Percentiles rank a stretch among this genome's conserved stretches.
Conservation (phyloP, 1,140 invertebrate species). For the Micrasema minimum region DNA sequence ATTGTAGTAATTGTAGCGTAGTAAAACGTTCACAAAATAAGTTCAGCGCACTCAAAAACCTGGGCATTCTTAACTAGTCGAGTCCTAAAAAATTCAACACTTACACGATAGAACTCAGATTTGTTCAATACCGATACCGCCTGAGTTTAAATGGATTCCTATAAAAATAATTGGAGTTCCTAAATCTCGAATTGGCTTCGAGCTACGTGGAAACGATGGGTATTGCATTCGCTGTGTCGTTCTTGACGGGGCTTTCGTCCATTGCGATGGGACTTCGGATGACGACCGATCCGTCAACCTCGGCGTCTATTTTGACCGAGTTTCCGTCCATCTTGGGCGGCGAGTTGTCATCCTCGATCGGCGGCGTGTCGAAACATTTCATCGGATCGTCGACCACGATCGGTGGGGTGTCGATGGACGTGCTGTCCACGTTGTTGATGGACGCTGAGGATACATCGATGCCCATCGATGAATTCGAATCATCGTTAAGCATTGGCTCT, state of each 20-base stretch:
- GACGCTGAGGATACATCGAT: conserved; percentile 15
- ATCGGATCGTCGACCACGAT: neutral
- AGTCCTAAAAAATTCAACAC: no score
- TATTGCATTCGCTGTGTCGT: conserved; percentile 7
- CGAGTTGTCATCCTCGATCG: neutral
- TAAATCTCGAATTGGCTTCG: no score
- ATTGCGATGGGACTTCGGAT: neutral
- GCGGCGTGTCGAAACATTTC: neutral
- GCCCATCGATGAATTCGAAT: conserved; percentile 47
- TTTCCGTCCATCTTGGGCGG: neutral
- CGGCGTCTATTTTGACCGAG: neutral
- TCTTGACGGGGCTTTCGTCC: conserved; percentile 6
- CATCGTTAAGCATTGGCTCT: conserved; percentile 42
- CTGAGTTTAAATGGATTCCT: no score
- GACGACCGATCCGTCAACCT: neutral
- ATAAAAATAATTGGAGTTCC: no score
- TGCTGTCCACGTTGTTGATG: neutral
- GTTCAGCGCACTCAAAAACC: no score
- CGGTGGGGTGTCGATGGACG: neutral
- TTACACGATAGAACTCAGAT: no score
- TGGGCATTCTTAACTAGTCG: no score
- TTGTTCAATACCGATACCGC: no score
- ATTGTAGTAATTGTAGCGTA: no score
- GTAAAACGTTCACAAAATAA: no score
- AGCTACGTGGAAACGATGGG: conserved; percentile 8